Conservation (phyloP, 2,113 vertebrate species). For the Numida meleagris region DNA sequence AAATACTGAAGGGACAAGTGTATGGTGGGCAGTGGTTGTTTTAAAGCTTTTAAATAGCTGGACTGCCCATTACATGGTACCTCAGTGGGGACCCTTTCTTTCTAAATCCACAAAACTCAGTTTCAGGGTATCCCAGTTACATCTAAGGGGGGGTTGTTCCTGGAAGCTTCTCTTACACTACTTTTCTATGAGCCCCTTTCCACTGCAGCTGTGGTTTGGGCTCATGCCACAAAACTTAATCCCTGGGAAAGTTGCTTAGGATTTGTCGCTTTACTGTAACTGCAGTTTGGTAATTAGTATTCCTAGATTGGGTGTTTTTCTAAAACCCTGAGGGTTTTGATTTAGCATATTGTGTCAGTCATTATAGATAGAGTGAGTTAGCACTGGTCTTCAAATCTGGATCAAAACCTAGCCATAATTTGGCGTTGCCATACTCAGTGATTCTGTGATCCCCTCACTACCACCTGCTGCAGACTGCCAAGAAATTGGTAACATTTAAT, state of each 20-base stretch:
- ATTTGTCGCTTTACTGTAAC: background rate
- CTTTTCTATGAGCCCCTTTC: background rate
- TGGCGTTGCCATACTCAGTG: background rate
- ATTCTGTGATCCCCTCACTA: background rate
- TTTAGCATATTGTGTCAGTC: background rate
- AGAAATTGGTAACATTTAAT: background rate
- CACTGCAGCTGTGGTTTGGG: background rate
- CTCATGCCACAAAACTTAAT: background rate
- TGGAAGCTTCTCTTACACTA: background rate
- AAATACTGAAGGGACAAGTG: background rate
- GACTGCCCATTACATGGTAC: background rate
- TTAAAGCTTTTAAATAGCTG: background rate
- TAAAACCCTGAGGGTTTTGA: background rate
- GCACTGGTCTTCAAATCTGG: background rate
- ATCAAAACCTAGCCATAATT: background rate
- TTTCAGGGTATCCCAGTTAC: background rate
- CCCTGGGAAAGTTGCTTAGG: background rate
- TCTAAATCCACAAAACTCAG: background rate
- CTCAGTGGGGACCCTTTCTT: fast-evolving
- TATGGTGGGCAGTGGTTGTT: background rate
- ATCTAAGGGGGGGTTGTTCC: background rate
- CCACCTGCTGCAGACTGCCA: background rate
- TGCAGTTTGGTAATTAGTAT: background rate
- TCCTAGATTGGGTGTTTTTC: background rate
- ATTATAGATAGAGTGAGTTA: background rate